Evolutionary conservation across 2,797 vertebrate genomes (phyloP).

Genomic region (Lepus townsendii): DNA sequence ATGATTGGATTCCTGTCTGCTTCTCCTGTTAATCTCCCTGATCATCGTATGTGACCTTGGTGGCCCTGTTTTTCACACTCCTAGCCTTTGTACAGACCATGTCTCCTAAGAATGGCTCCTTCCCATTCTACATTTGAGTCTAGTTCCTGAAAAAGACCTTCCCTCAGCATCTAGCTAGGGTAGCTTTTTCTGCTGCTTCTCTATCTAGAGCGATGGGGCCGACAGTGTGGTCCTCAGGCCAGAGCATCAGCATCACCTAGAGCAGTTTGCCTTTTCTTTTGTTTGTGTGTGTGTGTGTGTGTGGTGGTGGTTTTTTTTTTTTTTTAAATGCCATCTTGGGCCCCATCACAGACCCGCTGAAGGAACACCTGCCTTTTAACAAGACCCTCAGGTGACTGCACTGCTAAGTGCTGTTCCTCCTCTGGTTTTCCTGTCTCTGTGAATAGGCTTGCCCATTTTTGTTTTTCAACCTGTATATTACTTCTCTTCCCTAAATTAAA

Average conservation of each 20-base stretch:
- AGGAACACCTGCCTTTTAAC: slow-evolving; percentile 41
- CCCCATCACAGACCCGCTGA: neutral
- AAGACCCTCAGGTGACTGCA: neutral
- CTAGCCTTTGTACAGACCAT: neutral
- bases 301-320: too few species aligned
- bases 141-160: neutral
- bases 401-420: neutral
- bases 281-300: neutral
- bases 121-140: neutral
- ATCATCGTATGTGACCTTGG: neutral
- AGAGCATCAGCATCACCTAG: neutral
- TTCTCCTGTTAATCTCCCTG: neutral
- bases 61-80: neutral
- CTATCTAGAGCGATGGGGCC: neutral
- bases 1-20: neutral
- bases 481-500: neutral
- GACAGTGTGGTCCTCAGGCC: neutral
- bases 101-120: neutral
- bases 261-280: neutral
- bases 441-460: neutral
- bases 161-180: neutral
- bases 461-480: neutral
- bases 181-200: neutral
- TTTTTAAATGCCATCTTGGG: neutral
- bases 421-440: neutral